A percentile compares a stretch with the other conserved stretches of the same genome.
Evolutionary conservation across 2,797 vertebrate genomes (phyloP).

Genomic region (Lepus townsendii): DNA sequence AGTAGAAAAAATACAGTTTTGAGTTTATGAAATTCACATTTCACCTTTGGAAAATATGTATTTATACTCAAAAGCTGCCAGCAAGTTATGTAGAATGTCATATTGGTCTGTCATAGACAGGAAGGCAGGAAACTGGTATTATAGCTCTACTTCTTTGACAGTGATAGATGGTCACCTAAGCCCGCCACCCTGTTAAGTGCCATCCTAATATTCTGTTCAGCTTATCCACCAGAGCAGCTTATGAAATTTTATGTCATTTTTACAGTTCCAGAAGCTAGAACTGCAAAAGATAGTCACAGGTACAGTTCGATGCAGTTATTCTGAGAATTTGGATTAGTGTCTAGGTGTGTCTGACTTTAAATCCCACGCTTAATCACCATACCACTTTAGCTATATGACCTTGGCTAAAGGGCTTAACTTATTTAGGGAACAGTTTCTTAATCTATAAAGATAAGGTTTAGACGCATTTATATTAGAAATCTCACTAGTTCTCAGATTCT

Average conservation of each 20-base stretch:
- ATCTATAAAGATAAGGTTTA: not conserved
- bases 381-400: not conserved
- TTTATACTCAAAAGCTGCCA: conserved; percentile 29
- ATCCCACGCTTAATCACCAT: not conserved
- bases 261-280: not conserved
- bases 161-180: not conserved
- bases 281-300: not conserved
- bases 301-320: not conserved
- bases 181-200: not conserved
- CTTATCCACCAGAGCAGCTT: not conserved
- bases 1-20: not conserved
- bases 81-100: not conserved
- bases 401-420: not conserved
- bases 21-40: conserved; percentile 16
- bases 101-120: not conserved
- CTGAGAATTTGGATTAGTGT: not conserved
- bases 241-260: not conserved
- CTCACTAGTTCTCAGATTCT: conserved; percentile 17
- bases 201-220: not conserved
- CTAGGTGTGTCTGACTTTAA: not conserved
- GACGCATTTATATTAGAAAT: not conserved
- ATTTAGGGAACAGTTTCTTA: conserved; percentile 20
- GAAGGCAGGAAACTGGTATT: not conserved
- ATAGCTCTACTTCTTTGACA: not conserved
- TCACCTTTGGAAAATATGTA: not conserved